phyloP scores from a whole-genome alignment of 2,888 invertebrate genomes.

The Idaea aversata region DNA sequence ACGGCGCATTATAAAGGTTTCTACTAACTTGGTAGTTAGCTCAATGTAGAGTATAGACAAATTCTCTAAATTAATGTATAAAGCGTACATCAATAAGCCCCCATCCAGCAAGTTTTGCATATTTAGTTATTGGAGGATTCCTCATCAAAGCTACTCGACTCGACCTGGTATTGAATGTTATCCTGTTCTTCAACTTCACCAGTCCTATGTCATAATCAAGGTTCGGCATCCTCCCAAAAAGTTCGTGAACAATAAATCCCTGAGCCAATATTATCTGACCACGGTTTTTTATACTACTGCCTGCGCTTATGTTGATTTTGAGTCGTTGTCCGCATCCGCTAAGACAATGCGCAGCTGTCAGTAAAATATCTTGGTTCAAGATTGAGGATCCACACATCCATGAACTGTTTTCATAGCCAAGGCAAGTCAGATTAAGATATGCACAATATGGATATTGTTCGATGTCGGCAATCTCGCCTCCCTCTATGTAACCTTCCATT shows the following conservation, averaged over 20 bases:
- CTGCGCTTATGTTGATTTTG: conserved; percentile 15
- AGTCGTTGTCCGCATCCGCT: neutral
- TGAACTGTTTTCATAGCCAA: neutral
- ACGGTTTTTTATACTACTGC: conserved; percentile 11
- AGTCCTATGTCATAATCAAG: conserved; percentile 26
- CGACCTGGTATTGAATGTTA: conserved; percentile 19
- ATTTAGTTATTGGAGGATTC: conserved; percentile 19
- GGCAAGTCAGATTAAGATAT: neutral
- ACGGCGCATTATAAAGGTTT: neutral
- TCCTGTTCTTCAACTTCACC: neutral
- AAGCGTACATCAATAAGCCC: conserved; percentile 32
- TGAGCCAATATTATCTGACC: conserved; percentile 8
- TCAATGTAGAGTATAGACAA: neutral
- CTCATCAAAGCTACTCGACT: conserved; percentile 30
- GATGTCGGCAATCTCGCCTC: neutral
- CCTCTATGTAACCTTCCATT: neutral
- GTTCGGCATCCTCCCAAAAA: neutral
- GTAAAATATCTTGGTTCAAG: neutral
- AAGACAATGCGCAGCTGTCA: neutral
- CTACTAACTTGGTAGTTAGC: neutral
- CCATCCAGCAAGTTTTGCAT: conserved; percentile 36
- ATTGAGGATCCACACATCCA: neutral
- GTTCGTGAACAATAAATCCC: conserved; percentile 18
- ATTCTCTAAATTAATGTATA: conserved; percentile 1
- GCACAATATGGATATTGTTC: neutral